Conservation (phyloP, 2,797 vertebrate species). For the Yasuhikotakia modesta region DNA sequence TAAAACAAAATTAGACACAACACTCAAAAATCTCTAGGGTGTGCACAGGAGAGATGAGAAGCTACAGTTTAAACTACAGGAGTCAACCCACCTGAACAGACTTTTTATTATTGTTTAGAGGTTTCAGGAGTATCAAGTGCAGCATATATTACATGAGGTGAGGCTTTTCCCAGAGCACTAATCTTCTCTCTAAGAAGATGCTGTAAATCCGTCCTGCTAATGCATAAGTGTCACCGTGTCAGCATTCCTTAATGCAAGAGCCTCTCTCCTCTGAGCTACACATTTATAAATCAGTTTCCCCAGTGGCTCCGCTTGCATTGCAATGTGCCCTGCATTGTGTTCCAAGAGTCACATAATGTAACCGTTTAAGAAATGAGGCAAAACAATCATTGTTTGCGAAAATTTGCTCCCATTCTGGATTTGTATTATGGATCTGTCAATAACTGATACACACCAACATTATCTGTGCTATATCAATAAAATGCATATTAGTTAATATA, state of each 20-base stretch:
- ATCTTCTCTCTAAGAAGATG: conserved; percentile 56
- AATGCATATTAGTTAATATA: background rate
- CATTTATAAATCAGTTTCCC: conserved; percentile 57
- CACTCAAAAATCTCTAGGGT: background rate
- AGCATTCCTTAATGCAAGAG: conserved; percentile 73
- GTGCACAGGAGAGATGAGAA: background rate
- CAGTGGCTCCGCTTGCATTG: background rate
- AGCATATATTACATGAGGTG: conserved; percentile 44
- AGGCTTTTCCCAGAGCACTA: conserved; percentile 53
- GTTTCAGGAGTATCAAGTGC: background rate
- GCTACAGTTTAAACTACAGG: background rate
- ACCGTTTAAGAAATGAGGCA: background rate
- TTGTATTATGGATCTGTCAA: background rate
- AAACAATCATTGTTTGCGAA: background rate
- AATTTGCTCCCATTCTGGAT: background rate
- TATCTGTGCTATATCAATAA: background rate
- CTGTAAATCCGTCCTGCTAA: conserved; percentile 74
- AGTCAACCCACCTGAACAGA: conserved; percentile 2
- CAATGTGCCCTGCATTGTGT: background rate
- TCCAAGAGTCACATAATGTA: background rate
- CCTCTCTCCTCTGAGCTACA: conserved; percentile 67
- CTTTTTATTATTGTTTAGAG: conserved; percentile 13
- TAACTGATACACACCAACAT: background rate
- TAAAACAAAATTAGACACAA: background rate
- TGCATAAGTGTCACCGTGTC: conserved; percentile 66